Base-by-base conservation (phyloP, 2,888 invertebrate genomes). In the Tuberolachnus salignus region DNA sequence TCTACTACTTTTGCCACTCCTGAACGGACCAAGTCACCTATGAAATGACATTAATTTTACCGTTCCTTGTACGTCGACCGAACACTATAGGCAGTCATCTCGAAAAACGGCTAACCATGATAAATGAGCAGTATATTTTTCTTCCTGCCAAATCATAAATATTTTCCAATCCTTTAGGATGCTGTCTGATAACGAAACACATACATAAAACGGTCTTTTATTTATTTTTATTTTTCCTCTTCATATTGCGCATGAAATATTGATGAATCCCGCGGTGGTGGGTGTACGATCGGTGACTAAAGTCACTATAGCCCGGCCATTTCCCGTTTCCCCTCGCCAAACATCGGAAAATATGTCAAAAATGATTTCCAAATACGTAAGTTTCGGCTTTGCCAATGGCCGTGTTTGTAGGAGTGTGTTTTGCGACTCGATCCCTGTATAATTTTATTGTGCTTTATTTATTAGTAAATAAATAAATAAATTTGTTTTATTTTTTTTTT, bases 11-110 rank as follows among this genome's bases (percentile, higher is more conserved):
- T 69, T 34, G 55, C 21, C 14, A 4, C 21, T 21, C 0, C 21
- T 21, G 21, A 16, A 72, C 14, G 34, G 10, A 21, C 11, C 51
- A 49, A 49, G 59, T 72, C 61, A 61, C 61, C 72, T 49, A 72
- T 72, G 72, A 61, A 61, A 72, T 72, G 34, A 51, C 72, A 72
- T 72, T 72, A 61, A 72, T 53, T 53, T 64, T 44, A 44, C 63
- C 42, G 42, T 42, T 44, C 53, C 16, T 42, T n/a, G n/a, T 21
- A 42, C 14, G 44, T 61, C 42, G 4, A 51, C 51, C 51, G 63
- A 42, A 6, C 51, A 51, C 26, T 26, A 1, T 26, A 19, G 34
- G 16, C 51, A 53, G 73, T 64, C 53, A 53, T 73, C 44, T 73
- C 23, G 73, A 64, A 64, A 63, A 72, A 72, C 42, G 19, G 72